Conservation (phyloP, 2,888 invertebrate species). For the Rhagium mordax region DNA sequence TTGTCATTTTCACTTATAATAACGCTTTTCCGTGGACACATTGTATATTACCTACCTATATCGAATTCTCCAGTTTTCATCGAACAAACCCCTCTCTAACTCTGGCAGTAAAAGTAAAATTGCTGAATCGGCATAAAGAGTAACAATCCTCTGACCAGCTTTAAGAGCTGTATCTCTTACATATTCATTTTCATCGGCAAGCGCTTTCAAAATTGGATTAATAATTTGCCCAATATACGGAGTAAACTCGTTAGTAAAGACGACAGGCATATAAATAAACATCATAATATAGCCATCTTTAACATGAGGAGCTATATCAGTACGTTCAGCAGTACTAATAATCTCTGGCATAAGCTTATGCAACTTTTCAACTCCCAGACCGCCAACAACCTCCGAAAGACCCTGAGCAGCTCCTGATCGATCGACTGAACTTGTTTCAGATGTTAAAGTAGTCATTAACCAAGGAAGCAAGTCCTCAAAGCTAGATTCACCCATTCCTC, state of each 20-base stretch:
- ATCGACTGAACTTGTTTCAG: constrained; percentile 96
- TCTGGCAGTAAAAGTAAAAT: constrained; percentile 94
- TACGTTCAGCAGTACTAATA: constrained; percentile 92
- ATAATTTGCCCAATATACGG: constrained; percentile 94
- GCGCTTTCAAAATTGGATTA: constrained; percentile 95
- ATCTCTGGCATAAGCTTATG: constrained; percentile 98
- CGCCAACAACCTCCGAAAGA: constrained; percentile 97
- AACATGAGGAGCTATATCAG: constrained; percentile 95
- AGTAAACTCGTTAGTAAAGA: constrained; percentile 95
- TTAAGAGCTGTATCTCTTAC: constrained; percentile 97
- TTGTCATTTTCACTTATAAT: no score
- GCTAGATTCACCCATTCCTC: constrained; percentile 96
- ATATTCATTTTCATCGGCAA: constrained; percentile 99
- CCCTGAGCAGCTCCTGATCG: constrained; percentile 92
- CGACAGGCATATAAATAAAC: constrained; percentile 99
- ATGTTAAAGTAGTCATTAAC: constrained; percentile 98
- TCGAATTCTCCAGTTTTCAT: constrained; percentile 98
- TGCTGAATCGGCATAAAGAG: constrained; percentile 95
- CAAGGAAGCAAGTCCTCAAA: constrained; percentile 98
- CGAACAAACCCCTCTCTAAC: constrained; percentile 93
- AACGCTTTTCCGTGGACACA: no score
- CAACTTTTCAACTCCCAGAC: constrained; percentile 94
- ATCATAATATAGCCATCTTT: constrained; percentile 99
- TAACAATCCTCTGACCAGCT: constrained; percentile 97
- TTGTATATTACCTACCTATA: no score